Evolutionary conservation across 2,113 vertebrate genomes (phyloP).

Genomic region (Capra hircus): DNA sequence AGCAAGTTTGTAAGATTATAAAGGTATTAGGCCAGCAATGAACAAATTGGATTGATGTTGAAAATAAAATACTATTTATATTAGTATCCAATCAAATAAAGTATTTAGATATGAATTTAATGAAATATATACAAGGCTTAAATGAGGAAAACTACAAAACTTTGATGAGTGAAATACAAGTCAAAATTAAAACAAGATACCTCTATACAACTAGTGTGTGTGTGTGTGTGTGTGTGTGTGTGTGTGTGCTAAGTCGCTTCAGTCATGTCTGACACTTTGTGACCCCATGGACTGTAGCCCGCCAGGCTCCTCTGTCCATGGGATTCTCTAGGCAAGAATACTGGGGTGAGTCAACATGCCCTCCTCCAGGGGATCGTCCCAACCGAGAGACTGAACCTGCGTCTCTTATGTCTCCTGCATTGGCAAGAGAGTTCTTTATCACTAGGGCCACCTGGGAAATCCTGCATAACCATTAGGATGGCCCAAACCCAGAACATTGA

Average conservation of each 20-base stretch:
- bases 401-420: not conserved
- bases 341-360: not conserved
- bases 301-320: not conserved
- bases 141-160: not conserved
- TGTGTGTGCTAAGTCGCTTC: fast-evolving
- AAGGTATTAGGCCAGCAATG: not conserved
- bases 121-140: not conserved
- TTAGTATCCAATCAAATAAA: not conserved
- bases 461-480: fast-evolving
- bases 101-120: not conserved
- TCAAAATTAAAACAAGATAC: not conserved
- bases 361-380: not conserved
- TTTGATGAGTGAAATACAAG: not conserved
- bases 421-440: not conserved
- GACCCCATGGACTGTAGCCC: not conserved
- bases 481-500: not conserved
- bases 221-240: not conserved
- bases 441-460: not conserved
- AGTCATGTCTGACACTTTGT: not conserved
- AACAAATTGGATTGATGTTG: not conserved
- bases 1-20: not conserved
- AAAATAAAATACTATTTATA: not conserved
- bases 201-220: not conserved
- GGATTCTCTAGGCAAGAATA: not conserved
- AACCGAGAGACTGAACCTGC: fast-evolving